A percentile compares a stretch with the other conserved stretches of the same genome.
Conservation (phyloP, 2,888 invertebrate species). For the Hoplodrina ambigua region DNA sequence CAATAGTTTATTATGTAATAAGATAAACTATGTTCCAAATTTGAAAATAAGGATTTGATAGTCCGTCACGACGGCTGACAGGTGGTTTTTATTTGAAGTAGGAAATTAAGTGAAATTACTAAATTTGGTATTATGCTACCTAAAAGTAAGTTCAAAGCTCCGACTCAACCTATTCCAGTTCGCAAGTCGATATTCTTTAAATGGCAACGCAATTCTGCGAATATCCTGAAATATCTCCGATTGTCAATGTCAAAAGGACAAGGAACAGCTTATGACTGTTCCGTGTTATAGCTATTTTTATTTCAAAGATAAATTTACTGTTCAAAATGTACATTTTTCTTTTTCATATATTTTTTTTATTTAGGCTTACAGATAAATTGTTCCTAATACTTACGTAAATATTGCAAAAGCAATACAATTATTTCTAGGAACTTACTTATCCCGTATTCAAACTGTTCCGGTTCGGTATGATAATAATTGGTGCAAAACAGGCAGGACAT, state of each 20-base stretch:
- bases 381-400: constrained; percentile 14
- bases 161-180: too few species aligned
- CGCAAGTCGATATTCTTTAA: background rate
- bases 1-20: too few species aligned
- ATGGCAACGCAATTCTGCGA: background rate
- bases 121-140: too few species aligned
- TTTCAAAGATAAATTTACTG: background rate
- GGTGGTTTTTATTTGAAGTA: too few species aligned
- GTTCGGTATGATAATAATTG: constrained; percentile 87
- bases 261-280: constrained; percentile 1
- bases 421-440: constrained; percentile 61
- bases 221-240: constrained; percentile 11
- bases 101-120: too few species aligned
- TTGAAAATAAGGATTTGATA: too few species aligned
- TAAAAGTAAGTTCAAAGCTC: too few species aligned
- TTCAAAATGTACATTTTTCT: background rate
- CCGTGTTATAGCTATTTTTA: background rate
- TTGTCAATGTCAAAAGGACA: constrained; percentile 10
- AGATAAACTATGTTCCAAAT: too few species aligned
- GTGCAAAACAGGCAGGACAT: constrained; percentile 89
- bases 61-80: too few species aligned
- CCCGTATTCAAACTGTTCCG: constrained; percentile 82
- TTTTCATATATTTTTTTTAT: constrained; percentile 1
- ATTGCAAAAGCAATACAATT: constrained; percentile 49
- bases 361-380: constrained; percentile 17